These are phyloP conservation scores for Drosophila erecta DNA, from an alignment of 1,140 invertebrate genomes.

Conservation along the genomic window DNA sequence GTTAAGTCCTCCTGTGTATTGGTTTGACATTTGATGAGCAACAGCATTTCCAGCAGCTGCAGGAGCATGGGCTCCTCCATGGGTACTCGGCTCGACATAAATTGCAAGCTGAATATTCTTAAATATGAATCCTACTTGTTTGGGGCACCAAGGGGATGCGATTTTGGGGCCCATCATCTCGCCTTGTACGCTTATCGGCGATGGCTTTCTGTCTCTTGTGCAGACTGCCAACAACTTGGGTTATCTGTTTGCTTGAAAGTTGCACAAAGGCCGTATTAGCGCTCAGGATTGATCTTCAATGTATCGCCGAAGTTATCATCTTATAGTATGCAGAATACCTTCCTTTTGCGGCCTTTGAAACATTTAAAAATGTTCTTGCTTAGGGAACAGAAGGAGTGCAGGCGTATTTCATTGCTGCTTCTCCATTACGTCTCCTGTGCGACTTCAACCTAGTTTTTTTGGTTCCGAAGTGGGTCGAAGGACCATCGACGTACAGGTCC, in stretches of 20 bases:
- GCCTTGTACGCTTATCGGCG: conserved; percentile 17
- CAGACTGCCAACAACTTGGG: too few species aligned
- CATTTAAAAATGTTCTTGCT: too few species aligned
- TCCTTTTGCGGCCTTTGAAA: too few species aligned
- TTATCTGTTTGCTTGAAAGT: background rate
- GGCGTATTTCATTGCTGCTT: too few species aligned
- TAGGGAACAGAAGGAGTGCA: too few species aligned
- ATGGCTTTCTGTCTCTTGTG: conserved; percentile 29
- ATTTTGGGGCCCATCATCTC: conserved; percentile 8
- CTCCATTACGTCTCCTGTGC: too few species aligned
- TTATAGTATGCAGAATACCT: too few species aligned
- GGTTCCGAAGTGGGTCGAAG: conserved; percentile 27
- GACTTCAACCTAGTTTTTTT: background rate
- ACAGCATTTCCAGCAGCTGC: conserved; percentile 45
- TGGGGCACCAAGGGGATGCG: conserved; percentile 26
- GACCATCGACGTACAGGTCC: conserved; percentile 38
- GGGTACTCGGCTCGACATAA: conserved; percentile 24
- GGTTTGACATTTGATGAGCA: conserved; percentile 81
- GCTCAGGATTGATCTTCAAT: background rate
- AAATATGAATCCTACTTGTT: conserved; percentile 80
- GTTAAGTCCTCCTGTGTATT: conserved; percentile 80
- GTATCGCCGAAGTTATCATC: too few species aligned
- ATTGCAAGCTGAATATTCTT: conserved; percentile 71
- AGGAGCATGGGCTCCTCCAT: background rate
- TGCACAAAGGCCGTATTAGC: background rate